Evolutionary conservation across 2,888 invertebrate genomes (phyloP).

Genomic region (Drosophila tanythrix): DNA sequence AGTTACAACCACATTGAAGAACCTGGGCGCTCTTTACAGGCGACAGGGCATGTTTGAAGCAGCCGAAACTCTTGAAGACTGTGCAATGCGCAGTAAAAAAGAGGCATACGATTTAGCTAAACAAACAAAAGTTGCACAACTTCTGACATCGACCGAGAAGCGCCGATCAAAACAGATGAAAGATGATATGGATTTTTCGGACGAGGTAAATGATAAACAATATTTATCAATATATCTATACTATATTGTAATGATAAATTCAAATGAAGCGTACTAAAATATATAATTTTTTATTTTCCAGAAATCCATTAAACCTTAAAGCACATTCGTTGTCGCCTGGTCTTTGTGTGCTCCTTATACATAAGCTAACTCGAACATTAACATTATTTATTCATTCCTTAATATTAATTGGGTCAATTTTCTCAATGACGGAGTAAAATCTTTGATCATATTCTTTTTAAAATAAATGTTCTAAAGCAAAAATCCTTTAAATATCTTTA

Average conservation of each 20-base stretch:
- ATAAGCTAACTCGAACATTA: constrained; percentile 66
- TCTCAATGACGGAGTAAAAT: constrained; percentile 50
- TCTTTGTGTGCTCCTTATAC: constrained; percentile 66
- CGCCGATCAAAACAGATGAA: constrained; percentile 86
- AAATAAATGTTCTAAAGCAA: constrained; percentile 21
- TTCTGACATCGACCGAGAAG: constrained; percentile 87
- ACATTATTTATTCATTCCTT: constrained; percentile 82
- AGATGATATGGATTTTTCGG: constrained; percentile 82
- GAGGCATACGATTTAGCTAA: constrained; percentile 97
- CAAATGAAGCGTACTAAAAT: neutral
- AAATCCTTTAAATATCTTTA: constrained; percentile 23
- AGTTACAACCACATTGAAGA: constrained; percentile 98
- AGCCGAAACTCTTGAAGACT: constrained; percentile 99
- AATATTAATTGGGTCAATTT: constrained; percentile 70
- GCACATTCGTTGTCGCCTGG: constrained; percentile 39
- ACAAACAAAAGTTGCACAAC: constrained; percentile 93
- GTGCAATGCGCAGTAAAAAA: constrained; percentile 97
- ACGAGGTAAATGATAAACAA: constrained; percentile 74
- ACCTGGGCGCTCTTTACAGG: constrained; percentile 98
- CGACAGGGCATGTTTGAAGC: constrained; percentile 99
- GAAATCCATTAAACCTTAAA: constrained; percentile 74
- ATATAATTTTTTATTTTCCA: constrained; percentile 49
- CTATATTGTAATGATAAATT: neutral
- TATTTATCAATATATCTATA: neutral
- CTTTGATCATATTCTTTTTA: constrained; percentile 28